Evolutionary conservation across 2,113 vertebrate species (phyloP).

Genomic region (Caranx ignobilis): DNA sequence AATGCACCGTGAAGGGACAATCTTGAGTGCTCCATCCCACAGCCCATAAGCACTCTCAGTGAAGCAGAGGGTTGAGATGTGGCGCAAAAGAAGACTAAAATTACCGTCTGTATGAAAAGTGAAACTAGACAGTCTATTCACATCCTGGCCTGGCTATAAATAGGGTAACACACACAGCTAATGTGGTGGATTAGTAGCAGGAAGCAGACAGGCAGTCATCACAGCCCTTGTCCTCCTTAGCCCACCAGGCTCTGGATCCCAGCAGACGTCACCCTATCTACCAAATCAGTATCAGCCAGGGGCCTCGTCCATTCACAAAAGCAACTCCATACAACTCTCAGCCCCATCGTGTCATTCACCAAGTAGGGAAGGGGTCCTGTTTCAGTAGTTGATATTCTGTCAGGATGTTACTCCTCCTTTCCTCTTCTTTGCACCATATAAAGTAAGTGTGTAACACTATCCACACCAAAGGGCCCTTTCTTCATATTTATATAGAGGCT

Average conservation of each 20-base stretch:
- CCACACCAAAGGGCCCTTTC: constrained; percentile 62
- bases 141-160: constrained; percentile 85
- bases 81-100: constrained; percentile 77
- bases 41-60: constrained; percentile 56
- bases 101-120: constrained; percentile 84
- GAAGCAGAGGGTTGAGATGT: constrained; percentile 56
- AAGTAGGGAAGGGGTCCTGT: constrained; percentile 65
- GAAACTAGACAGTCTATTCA: constrained; percentile 83
- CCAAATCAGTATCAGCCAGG: constrained; percentile 78
- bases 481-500: constrained; percentile 72
- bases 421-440: constrained; percentile 61
- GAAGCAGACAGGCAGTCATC: constrained; percentile 84
- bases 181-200: constrained; percentile 84
- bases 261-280: constrained; percentile 83
- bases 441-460: constrained; percentile 71
- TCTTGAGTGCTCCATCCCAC: constrained; percentile 36
- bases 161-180: constrained; percentile 78
- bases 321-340: constrained; percentile 53
- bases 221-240: constrained; percentile 70
- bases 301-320: constrained; percentile 78
- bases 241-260: constrained; percentile 70
- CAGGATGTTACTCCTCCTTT: constrained; percentile 73
- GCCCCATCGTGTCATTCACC: constrained; percentile 64
- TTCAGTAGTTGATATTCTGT: constrained; percentile 77
- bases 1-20: constrained; percentile 14